These are phyloP conservation scores for Babylonia areolata DNA, from an alignment of 1,140 invertebrate species.

Conservation along the genomic window DNA sequence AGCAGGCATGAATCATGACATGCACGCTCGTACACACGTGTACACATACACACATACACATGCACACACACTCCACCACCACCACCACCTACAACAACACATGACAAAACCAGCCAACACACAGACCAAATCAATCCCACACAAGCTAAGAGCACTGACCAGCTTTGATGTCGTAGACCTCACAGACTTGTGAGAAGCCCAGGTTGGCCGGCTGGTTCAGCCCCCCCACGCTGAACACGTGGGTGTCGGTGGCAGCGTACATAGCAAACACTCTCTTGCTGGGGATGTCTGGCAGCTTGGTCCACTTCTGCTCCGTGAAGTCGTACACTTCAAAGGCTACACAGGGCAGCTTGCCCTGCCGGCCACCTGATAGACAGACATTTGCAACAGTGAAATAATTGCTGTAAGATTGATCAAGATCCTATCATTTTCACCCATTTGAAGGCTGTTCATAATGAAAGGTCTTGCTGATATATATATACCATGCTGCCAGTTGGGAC, in stretches of 20 bases:
- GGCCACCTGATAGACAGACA: constrained; percentile 66
- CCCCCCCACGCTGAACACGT: constrained; percentile 73
- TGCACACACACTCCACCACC: too few relatives aligned
- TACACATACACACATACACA: too few relatives aligned
- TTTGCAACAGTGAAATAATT: too few relatives aligned
- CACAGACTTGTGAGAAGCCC: constrained; percentile 71
- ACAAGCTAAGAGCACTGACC: constrained; percentile 47
- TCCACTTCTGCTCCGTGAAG: constrained; percentile 69
- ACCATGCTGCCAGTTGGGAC: too few relatives aligned
- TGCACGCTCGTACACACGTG: too few relatives aligned
- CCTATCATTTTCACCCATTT: too few relatives aligned
- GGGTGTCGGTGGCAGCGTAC: constrained; percentile 63
- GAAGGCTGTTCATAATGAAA: too few relatives aligned
- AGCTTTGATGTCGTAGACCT: constrained; percentile 69
- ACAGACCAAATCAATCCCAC: too few relatives aligned
- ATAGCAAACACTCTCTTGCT: constrained; percentile 73
- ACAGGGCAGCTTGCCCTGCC: constrained; percentile 71
- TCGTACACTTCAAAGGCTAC: constrained; percentile 71
- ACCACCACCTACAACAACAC: background rate
- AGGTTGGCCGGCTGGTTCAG: constrained; percentile 67
- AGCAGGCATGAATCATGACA: too few relatives aligned
- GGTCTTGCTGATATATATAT: too few relatives aligned
- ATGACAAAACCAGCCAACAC: too few relatives aligned
- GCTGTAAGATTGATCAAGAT: too few relatives aligned
- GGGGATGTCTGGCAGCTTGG: constrained; percentile 66